These are phyloP conservation scores for Corythornis cristatus DNA, from an alignment of 2,113 vertebrate genomes.

Conservation along the genomic window DNA sequence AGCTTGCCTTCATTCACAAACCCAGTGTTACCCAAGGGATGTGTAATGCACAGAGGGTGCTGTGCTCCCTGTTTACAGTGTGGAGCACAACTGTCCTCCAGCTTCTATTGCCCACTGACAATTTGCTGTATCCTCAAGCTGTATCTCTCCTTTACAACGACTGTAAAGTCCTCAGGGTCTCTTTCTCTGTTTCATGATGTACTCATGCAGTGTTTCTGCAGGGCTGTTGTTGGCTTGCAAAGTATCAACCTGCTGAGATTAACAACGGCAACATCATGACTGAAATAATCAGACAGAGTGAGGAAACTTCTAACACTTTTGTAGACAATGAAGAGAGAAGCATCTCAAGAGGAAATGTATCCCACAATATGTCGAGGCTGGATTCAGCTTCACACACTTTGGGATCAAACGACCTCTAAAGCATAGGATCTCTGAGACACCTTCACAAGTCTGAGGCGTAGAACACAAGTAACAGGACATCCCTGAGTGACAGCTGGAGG, in stretches of 20 bases:
- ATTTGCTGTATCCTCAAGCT: not conserved
- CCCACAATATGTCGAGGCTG: not conserved
- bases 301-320: not conserved
- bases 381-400: not conserved
- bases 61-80: not conserved
- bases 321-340: not conserved
- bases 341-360: not conserved
- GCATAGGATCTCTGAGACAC: not conserved
- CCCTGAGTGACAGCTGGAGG: not conserved
- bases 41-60: not conserved
- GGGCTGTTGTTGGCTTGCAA: not conserved
- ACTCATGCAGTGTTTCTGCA: not conserved
- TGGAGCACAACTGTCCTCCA: not conserved
- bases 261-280: not conserved
- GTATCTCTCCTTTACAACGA: not conserved
- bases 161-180: not conserved
- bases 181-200: not conserved
- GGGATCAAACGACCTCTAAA: not conserved
- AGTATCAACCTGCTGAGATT: not conserved
- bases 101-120: not conserved
- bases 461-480: not conserved
- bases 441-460: not conserved
- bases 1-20: not conserved
- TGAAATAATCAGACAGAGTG: not conserved
- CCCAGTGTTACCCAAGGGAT: accelerated